Evolutionary conservation across 1,140 invertebrate genomes (phyloP), one percentile per base, ranked within the genome.

Genomic region (Drosophila miranda): DNA sequence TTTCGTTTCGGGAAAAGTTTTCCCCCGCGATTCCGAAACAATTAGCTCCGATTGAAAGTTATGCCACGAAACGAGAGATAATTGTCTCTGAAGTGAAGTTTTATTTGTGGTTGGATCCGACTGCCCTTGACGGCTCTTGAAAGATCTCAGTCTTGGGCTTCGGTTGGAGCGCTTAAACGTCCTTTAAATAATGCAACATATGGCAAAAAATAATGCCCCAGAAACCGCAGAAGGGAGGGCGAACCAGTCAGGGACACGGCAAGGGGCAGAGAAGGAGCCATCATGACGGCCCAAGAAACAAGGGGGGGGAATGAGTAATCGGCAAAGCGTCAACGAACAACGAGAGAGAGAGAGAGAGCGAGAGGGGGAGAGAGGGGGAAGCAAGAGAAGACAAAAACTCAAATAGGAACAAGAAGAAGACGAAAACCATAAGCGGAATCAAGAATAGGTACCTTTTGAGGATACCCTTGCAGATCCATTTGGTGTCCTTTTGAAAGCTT

Each of bases 21-120:
- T 72, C 69, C 68, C 46, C 34, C 34, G 34, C 34, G 81, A 76
- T 75, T 75, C 78, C 34, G 11, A 75, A 87, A 78, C 78, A 86
- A 86, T 86, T 86, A 86, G 80, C 82, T 72, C 60, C 78, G 78
- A 86, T 86, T 87, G 82, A 75, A 82, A 86, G 78, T 87, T 87
- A 64, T 82, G 80, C 76, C 77, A 41, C 51, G 67, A 61, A 63
- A 13, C 57, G 23, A 16, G 13, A 62, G 59, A 54, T 61, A 75
- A 84, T 83, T 79, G 75, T 73, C 58, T 38, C 14, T 6, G n/a
- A 30, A 63, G 43, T 13, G 11, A 38, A 38, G 19, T 45, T 34
- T 63, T 51, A 48, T 45, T 66, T 7, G 8, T 13, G 14, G 45
- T 8, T 30, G 28, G 19, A 19, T 19, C 0, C 19, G 19, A 2